Conservation (phyloP, 2,797 vertebrate species). For the Monodelphis domestica region DNA sequence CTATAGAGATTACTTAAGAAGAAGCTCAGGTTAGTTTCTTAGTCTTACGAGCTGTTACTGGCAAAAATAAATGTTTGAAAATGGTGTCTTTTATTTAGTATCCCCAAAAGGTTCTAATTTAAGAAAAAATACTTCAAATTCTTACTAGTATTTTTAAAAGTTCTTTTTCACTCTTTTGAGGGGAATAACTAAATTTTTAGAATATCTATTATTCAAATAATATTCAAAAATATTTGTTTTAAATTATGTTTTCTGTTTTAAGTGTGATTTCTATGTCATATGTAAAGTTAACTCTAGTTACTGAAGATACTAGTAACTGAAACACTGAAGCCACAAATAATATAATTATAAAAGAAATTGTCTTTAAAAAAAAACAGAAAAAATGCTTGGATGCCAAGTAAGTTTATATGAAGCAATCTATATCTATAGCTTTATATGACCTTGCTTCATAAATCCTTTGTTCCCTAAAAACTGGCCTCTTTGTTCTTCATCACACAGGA, state of each 20-base stretch:
- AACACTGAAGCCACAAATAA: neutral
- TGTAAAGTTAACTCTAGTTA: neutral
- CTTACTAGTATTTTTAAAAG: neutral
- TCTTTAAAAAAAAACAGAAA: neutral
- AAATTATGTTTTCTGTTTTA: neutral
- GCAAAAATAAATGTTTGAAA: slow-evolving; percentile 67
- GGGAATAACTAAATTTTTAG: neutral
- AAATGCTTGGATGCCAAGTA: neutral
- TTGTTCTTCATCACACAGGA: no score
- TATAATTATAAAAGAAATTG: neutral
- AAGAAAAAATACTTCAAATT: neutral
- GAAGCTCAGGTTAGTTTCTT: slow-evolving; percentile 55
- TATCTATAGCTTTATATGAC: neutral
- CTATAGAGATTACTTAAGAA: slow-evolving; percentile 72
- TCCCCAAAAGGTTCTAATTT: slow-evolving; percentile 53
- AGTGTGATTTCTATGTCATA: neutral
- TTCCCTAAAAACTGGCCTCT: no score
- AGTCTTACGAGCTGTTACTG: slow-evolving; percentile 70
- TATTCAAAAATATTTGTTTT: neutral
- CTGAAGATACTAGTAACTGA: neutral
- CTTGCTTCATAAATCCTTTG: no score
- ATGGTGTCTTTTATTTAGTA: slow-evolving; percentile 63
- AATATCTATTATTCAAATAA: neutral
- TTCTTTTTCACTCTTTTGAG: no score
- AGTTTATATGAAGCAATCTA: neutral